Evolutionary conservation across 2,888 invertebrate genomes (phyloP), one percentile per base, ranked within the genome.

Genomic region (Oscheius sp.): DNA sequence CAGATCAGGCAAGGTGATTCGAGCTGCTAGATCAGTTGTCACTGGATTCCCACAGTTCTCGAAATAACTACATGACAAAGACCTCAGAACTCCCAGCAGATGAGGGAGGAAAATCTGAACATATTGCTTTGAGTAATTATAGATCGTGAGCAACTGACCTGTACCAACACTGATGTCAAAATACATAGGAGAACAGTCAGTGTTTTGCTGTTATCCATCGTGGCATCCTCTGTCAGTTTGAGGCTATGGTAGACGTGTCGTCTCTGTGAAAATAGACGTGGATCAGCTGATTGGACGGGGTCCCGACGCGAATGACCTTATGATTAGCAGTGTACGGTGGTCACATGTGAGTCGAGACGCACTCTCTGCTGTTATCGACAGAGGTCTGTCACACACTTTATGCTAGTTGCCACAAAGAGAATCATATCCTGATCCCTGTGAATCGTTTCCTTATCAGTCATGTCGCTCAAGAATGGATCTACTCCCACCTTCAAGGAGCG

Each of bases 401-500:
- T 42, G 42, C 42, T 7, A 55, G 42, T 63, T 11, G 32, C 58
- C 21, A 33, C 48, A 21, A 33, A 62, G 55, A 42, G 42, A 33
- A 21, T n/a, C 55, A n/a, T 13, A 55, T 68, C 42, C 42, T 35
- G 60, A 60, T 35, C 50, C 55, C 53, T 51, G 68, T 68, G 68
- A 53, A 68, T 55, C 37, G 13, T 68, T 11, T 53, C 33, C 53
- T 37, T 68, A 42, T 42, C 42, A 35, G 55, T 55, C 68, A 74
- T 74, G 74, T 74, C 74, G 33, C 70, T 74, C 13, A 63, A 70
- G 47, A 74, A 84, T 68, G 86, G 87, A 63, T 77, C 82, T 59
- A 76, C 79, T 55, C 87, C 87, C 53, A 81, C 88, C 7, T 89
- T 89, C 80, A 89, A 89, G 76, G 89, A 89, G 77, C 84, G 89